A percentile compares a stretch with the other conserved stretches of the same genome.
Evolutionary conservation across 2,797 vertebrate species (phyloP).

Genomic region (Semotilus atromaculatus): DNA sequence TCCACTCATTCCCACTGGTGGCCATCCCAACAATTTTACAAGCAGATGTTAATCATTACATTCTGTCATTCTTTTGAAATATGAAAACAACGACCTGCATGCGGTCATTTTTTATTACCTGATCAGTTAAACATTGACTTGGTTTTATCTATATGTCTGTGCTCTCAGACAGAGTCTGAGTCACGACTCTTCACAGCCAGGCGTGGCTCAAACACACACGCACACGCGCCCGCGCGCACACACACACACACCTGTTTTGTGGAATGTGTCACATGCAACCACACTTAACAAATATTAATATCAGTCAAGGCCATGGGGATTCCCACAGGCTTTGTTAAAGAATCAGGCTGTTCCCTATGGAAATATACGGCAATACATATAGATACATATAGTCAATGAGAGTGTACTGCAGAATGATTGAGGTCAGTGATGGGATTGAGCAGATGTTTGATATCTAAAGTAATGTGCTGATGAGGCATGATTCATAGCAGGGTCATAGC

Average conservation of each 20-base stretch:
- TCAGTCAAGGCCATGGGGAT: slow-evolving; percentile 30
- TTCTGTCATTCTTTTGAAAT: slow-evolving; percentile 54
- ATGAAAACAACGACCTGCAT: slow-evolving; percentile 64
- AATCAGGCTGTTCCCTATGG: slow-evolving; percentile 4
- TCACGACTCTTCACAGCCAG: slow-evolving; percentile 54
- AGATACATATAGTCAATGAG: background rate
- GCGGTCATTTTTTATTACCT: slow-evolving; percentile 36
- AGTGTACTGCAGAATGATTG: background rate
- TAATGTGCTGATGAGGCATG: background rate
- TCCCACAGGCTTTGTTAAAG: slow-evolving; percentile 18
- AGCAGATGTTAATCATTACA: slow-evolving; percentile 61
- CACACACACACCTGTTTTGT: slow-evolving; percentile 55
- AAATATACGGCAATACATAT: background rate
- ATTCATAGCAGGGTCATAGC: background rate
- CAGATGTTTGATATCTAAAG: background rate
- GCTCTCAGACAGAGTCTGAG: slow-evolving; percentile 62
- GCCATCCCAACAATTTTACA: background rate
- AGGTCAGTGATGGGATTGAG: background rate
- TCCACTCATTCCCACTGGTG: background rate
- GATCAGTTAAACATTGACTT: slow-evolving; percentile 77
- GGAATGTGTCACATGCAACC: slow-evolving; percentile 47
- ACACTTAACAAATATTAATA: slow-evolving; percentile 42
- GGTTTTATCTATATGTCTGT: slow-evolving; percentile 56
- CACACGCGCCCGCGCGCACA: slow-evolving; percentile 42
- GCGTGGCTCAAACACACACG: slow-evolving; percentile 45